Evolutionary conservation across 2,113 vertebrate species (phyloP), one percentile per base, ranked within the genome.

Genomic region (Reinhardtius hippoglossoides): DNA sequence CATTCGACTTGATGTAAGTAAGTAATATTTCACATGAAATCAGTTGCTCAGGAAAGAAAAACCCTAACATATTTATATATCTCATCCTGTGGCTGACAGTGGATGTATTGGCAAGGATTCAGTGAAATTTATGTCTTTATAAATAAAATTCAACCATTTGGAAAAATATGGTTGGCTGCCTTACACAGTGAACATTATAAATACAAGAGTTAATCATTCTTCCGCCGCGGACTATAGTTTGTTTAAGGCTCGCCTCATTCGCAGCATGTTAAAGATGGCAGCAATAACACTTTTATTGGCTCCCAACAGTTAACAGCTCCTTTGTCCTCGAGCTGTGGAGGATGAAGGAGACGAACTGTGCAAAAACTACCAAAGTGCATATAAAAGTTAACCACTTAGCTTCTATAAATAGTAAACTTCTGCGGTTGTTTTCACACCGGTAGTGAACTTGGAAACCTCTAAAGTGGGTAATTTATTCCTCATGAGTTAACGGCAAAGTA

Each of bases 241-340:
- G 93, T 94, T 93, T 95, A 94, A 95, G 92, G 85, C 91, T 90
- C 70, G 67, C 87, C 78, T 89, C 83, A 89, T 95, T 95, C 94
- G 89, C 93, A 94, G 92, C 89, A 91, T 93, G 93, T 93, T 93
- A 93, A 93, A 95, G 93, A 94, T 94, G 94, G 94, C 91, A 94
- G 89, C 91, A 95, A 92, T 94, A 92, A 94, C 89, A 1, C 2
- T 94, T 95, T 95, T 95, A 95, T 31, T 93, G 88, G 91, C 92
- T 85, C 86, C 92, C 83, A 77, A 83, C 90, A 73, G 90, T 92
- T 91, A 94, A 92, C 89, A 90, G 92, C 92, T 89, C 87, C 87
- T 92, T 91, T 92, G 90, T 91, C 93, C 90, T 93, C 81, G 76
- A 87, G 91, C 89, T 76, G 89, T 4, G 1, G 83, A 85, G 92